phyloP scores from a whole-genome alignment of 2,797 vertebrate genomes.

The Fundulus diaphanus region DNA sequence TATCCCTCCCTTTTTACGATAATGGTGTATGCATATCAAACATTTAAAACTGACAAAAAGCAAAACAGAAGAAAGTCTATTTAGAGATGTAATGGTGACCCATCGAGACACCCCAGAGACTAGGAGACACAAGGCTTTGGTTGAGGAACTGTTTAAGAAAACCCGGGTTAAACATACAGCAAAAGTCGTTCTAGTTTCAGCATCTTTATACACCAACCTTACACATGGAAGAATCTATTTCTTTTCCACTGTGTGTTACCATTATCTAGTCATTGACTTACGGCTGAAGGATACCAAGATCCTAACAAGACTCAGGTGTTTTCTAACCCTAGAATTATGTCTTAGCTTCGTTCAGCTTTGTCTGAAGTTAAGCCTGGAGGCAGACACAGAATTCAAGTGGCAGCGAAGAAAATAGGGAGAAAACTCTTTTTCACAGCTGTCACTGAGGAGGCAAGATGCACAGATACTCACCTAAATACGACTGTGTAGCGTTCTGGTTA shows the following conservation, averaged over 20 bases:
- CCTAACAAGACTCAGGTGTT: not conserved
- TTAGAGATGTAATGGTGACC: not conserved
- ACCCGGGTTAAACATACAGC: not conserved
- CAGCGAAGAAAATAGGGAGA: not conserved
- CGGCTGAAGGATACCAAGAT: too few species aligned
- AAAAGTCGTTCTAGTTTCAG: not conserved
- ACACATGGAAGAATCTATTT: not conserved
- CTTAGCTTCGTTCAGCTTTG: not conserved
- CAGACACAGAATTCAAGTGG: not conserved
- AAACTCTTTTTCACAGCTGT: too few species aligned
- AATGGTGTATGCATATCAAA: too few species aligned
- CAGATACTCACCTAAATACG: too few species aligned
- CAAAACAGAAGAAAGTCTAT: not conserved
- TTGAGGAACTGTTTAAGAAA: not conserved
- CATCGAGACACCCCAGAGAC: not conserved
- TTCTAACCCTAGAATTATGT: not conserved
- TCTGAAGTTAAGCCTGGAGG: not conserved
- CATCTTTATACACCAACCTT: not conserved
- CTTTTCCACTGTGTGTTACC: too few species aligned
- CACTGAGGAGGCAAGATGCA: too few species aligned
- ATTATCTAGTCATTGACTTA: not conserved
- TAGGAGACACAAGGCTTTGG: not conserved
- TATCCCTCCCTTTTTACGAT: too few species aligned
- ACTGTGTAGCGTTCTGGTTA: too few species aligned
- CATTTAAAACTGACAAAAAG: not conserved